Evolutionary conservation across 2,797 vertebrate genomes (phyloP).

Genomic region (Limnodromus scolopaceus): DNA sequence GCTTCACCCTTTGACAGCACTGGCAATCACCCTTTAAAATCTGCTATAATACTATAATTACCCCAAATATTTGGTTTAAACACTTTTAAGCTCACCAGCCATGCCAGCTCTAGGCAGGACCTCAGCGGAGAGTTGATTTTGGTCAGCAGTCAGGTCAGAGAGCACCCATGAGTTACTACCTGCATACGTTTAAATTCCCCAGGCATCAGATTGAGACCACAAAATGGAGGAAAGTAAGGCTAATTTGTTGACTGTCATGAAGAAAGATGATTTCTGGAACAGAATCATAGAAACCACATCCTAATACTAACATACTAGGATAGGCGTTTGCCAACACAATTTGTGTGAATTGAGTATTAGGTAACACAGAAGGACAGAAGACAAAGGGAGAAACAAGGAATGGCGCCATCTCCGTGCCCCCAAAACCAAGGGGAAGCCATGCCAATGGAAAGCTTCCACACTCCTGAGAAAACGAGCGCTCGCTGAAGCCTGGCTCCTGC

Average conservation of each 20-base stretch:
- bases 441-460: constrained; percentile 45
- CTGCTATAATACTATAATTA: constrained; percentile 47
- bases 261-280: constrained; percentile 65
- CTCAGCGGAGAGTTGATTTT: not conserved
- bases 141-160: constrained; percentile 7
- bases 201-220: constrained; percentile 14
- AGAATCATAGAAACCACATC: constrained; percentile 62
- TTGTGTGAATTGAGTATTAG: constrained; percentile 57
- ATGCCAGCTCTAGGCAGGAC: not conserved
- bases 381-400: constrained; percentile 53
- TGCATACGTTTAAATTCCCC: constrained; percentile 4
- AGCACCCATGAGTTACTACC: constrained; percentile 34
- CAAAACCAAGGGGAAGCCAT: constrained; percentile 16
- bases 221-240: constrained; percentile 39
- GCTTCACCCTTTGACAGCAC: constrained; percentile 39
- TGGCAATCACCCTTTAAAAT: constrained; percentile 49
- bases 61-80: constrained; percentile 49
- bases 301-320: constrained; percentile 47
- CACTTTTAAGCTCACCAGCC: not conserved
- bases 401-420: constrained; percentile 4
- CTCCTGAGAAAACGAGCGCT: constrained; percentile 32
- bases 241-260: constrained; percentile 58
- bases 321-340: constrained; percentile 40
- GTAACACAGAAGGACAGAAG: constrained; percentile 60
- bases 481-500: not conserved